These are phyloP conservation scores for Tenebrosternarchus preto DNA, from an alignment of 2,113 vertebrate genomes.

Conservation along the genomic window DNA sequence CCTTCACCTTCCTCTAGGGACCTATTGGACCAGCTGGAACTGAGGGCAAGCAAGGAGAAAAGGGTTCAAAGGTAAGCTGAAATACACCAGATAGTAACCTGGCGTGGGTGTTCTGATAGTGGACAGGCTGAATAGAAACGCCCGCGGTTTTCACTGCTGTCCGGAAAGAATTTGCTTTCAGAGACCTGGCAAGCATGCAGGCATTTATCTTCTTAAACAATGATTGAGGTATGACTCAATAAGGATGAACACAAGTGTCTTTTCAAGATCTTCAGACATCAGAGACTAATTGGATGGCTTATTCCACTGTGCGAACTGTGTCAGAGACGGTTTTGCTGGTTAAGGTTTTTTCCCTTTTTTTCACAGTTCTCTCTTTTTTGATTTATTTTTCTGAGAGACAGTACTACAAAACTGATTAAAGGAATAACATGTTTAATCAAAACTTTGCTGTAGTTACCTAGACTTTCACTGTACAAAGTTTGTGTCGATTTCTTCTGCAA, in stretches of 20 bases:
- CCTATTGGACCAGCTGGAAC: conserved; percentile 81
- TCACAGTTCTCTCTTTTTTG: not conserved
- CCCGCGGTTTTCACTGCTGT: not conserved
- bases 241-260: not conserved
- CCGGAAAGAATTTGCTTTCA: not conserved
- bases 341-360: conserved; percentile 50
- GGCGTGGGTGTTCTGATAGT: not conserved
- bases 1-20: conserved; percentile 72
- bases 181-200: conserved; percentile 15
- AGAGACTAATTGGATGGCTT: conserved; percentile 71
- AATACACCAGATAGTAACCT: not conserved
- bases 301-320: conserved; percentile 51
- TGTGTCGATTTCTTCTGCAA: too few species aligned
- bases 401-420: too few species aligned
- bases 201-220: conserved; percentile 15
- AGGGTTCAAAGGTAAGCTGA: conserved; percentile 88
- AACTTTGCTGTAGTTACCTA: too few species aligned
- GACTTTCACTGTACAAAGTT: too few species aligned
- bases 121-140: not conserved
- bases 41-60: conserved; percentile 93
- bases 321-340: conserved; percentile 42
- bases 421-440: too few species aligned
- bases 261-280: conserved; percentile 38
- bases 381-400: too few species aligned
- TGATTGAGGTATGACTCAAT: too few species aligned